Evolutionary conservation across 2,888 invertebrate species (phyloP).

Genomic region (Ephialtes manifestator): DNA sequence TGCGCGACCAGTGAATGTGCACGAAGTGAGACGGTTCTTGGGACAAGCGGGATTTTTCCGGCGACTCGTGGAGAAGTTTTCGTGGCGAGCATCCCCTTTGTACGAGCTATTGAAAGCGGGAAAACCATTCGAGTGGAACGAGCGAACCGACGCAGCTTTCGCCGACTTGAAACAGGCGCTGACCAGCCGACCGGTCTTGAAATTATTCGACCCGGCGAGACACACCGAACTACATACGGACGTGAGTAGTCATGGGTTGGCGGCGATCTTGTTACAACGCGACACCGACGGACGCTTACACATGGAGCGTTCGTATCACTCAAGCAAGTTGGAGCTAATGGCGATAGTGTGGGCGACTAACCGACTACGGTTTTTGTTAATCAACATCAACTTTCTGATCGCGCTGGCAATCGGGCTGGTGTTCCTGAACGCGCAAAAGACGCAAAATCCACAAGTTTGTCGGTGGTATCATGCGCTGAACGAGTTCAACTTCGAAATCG

Average conservation of each 20-base stretch:
- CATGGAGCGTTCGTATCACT: slow-evolving; percentile 69
- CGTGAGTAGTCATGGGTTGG: slow-evolving; percentile 64
- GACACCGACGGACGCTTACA: slow-evolving; percentile 47
- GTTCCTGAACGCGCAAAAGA: slow-evolving; percentile 70
- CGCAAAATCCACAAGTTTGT: slow-evolving; percentile 70
- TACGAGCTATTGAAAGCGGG: slow-evolving; percentile 58
- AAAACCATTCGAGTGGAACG: slow-evolving; percentile 44
- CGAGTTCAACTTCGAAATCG: slow-evolving; percentile 66
- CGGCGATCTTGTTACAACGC: slow-evolving; percentile 65
- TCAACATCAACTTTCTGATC: slow-evolving; percentile 68
- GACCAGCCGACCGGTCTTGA: slow-evolving; percentile 23
- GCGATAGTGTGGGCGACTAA: slow-evolving; percentile 71
- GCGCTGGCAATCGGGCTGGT: slow-evolving; percentile 72
- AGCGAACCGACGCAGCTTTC: slow-evolving; percentile 18
- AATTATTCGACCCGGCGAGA: slow-evolving; percentile 44
- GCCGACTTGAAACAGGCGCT: slow-evolving; percentile 19
- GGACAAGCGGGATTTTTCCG: slow-evolving; percentile 69
- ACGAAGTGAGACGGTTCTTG: slow-evolving; percentile 68
- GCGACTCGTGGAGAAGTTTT: slow-evolving; percentile 64
- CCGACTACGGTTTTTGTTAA: slow-evolving; percentile 61
- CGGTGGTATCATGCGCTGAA: slow-evolving; percentile 69
- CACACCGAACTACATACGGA: slow-evolving; percentile 69
- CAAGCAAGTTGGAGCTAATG: slow-evolving; percentile 75
- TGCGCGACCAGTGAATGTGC: slow-evolving; percentile 59
- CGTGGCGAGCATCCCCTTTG: slow-evolving; percentile 60